phyloP scores from a whole-genome alignment of 1,140 invertebrate species.

The Bombus breviceps region DNA sequence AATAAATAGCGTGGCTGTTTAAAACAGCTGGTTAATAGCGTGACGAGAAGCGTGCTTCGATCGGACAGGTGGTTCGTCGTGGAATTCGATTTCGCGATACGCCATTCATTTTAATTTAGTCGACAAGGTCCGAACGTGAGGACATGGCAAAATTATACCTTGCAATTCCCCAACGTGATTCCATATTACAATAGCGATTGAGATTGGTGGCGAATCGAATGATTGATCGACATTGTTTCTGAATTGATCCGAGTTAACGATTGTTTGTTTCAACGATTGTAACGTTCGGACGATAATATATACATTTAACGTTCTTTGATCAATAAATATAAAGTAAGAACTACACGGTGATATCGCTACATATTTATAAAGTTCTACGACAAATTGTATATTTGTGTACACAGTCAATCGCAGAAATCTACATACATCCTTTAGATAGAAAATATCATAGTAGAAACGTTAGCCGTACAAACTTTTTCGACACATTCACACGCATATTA shows the following conservation, averaged over 20 bases:
- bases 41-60: background rate
- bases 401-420: background rate
- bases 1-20: background rate
- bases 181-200: background rate
- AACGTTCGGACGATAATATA: too few species aligned
- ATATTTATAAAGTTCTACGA: background rate
- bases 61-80: slow-evolving; percentile 20
- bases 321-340: background rate
- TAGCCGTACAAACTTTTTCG: too few species aligned
- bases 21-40: slow-evolving; percentile 22
- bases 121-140: slow-evolving; percentile 53
- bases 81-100: slow-evolving; percentile 63
- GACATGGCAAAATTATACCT: slow-evolving; percentile 16
- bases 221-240: background rate
- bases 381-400: background rate
- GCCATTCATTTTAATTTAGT: slow-evolving; percentile 64
- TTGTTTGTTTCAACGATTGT: too few species aligned
- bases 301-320: background rate
- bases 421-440: too few species aligned
- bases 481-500: too few species aligned
- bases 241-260: background rate
- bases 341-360: background rate
- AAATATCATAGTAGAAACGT: too few species aligned
- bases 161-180: background rate
- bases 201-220: background rate